A percentile compares a stretch with the other conserved stretches of the same genome.
Evolutionary conservation across 2,888 invertebrate species (phyloP).

Genomic region (Hartigia nigra): DNA sequence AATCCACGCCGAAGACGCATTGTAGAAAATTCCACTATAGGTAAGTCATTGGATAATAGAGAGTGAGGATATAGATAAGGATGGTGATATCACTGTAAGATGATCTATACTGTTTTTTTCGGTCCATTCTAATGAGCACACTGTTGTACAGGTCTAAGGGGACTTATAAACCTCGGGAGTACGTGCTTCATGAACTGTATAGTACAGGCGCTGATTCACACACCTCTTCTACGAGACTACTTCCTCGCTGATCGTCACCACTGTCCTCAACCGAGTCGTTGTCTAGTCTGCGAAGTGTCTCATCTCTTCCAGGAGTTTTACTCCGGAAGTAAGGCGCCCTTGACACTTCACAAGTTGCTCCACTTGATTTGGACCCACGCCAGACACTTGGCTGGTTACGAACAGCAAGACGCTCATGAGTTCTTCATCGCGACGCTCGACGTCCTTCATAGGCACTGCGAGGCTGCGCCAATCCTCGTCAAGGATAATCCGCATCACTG

Average conservation of each 20-base stretch:
- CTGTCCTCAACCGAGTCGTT: slow-evolving; percentile 82
- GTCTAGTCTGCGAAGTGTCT: slow-evolving; percentile 96
- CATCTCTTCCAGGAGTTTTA: slow-evolving; percentile 97
- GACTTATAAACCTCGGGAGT: slow-evolving; percentile 94
- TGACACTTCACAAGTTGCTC: slow-evolving; percentile 89
- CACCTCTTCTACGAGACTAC: slow-evolving; percentile 93
- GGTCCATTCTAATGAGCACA: slow-evolving; percentile 13
- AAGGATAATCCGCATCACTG: slow-evolving; percentile 72
- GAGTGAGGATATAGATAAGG: neutral
- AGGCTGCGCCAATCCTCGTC: slow-evolving; percentile 65
- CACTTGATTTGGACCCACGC: slow-evolving; percentile 98
- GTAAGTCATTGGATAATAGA: slow-evolving; percentile 48
- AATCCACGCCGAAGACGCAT: slow-evolving; percentile 84
- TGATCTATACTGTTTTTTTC: neutral
- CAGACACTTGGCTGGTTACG: slow-evolving; percentile 92
- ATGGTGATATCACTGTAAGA: slow-evolving; percentile 4
- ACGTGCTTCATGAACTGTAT: slow-evolving; percentile 99
- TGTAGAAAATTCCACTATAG: slow-evolving; percentile 85
- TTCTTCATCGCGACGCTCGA: slow-evolving; percentile 97
- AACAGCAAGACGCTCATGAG: slow-evolving; percentile 99
- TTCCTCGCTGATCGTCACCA: slow-evolving; percentile 94
- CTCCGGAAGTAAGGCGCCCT: slow-evolving; percentile 87
- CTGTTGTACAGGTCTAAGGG: slow-evolving; percentile 78
- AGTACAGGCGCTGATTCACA: slow-evolving; percentile 92
- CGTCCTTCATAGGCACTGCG: slow-evolving; percentile 88